Base-by-base conservation (phyloP, 2,113 vertebrate genomes). In the Plecturocebus donacophilus region DNA sequence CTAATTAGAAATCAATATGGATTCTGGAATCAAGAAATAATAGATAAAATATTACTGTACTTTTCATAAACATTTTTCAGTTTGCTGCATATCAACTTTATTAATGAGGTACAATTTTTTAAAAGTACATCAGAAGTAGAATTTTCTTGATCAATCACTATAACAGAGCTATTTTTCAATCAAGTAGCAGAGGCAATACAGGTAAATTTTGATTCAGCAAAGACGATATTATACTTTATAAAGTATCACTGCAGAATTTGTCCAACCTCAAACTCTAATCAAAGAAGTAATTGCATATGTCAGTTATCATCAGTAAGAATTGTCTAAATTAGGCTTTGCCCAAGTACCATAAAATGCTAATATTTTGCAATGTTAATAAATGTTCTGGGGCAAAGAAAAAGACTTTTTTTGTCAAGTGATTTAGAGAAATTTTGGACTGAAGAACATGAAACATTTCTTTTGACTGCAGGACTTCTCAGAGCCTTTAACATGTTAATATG, bases 281-380 rank as follows among this genome's bases (percentile, higher is more conserved):
- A 17, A 94, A 70, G 66, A 86, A 27, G 61, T 82, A 91, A 90
- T 2, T 35, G 16, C 5, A 23, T 52, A 85, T 52, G 25, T 92
- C 71, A 84, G 32, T 79, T 68, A 83, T 38, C 42, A 40, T 25
- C 32, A 56, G 25, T 79, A 19, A 42, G 38, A 93, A 80, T 45
- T 88, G 64, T 47, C 35, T 40, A 49, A 5, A 80, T 49, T 20
- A 47, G 16, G 42, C 82, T 85, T 71, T 84, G 64, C 3, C 23
- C n/a, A 92, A 40, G 35, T 97, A 89, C 21, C 25, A 84, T 12
- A 87, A 92, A 91, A 91, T 40, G 56, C 11, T 68, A 75, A 87
- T 71, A 95, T 11, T 92, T 54, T 92, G 25, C 20, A 54, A 76
- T 73, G 25, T 87, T 68, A 90, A 77, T 20, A 82, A 54, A 66